Base-by-base conservation (phyloP, 2,888 invertebrate species). In the Campopleginae sp. region DNA sequence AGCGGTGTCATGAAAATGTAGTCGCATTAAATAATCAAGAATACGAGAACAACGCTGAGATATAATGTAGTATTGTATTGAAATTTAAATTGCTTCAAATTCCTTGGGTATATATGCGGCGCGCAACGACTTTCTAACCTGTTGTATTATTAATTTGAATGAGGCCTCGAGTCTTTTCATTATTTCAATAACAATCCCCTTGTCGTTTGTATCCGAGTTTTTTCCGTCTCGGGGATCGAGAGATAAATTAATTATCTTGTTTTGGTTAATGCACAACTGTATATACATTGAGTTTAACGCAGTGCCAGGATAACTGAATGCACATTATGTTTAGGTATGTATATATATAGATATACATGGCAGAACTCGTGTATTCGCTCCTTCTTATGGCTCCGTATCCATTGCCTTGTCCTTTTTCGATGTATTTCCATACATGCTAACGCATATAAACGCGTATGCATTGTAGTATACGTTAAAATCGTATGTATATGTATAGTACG, bases 171-270 rank as follows among this genome's bases (percentile, higher is more conserved):
- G 23, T 44, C 23, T 19, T 71, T 70, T 79, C 17, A 38, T 58
- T 65, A 61, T 80, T 51, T 23, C 38, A 27, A 38, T 19, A 38
- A 48, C 72, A n/a, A 71, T 72, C 51, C 17, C 72, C 38, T 54
- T 42, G 42, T 72, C 46, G 72, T 44, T 46, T 42, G 63, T 19
- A 19, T 33, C 8, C n/a, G 33, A 38, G 17, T 27, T 65, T 54
- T 48, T 31, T 44, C n/a, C 31, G 14, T 61, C 48, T 33, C 14
- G 5, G 65, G 14, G 46, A 63, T 23, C 23, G 38, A 6, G 19
- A 33, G 70, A 65, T 80, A 54, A 80, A 80, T 80, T 65, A 63
- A 80, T 80, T 80, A 65, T 80, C 80, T 66, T 72, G 31, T 74
- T 80, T 74, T 58, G 27, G 54, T 27, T 58, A 23, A 58, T 65